phyloP scores from a whole-genome alignment of 1,140 invertebrate genomes.

The Acromyrmex charruanus region DNA sequence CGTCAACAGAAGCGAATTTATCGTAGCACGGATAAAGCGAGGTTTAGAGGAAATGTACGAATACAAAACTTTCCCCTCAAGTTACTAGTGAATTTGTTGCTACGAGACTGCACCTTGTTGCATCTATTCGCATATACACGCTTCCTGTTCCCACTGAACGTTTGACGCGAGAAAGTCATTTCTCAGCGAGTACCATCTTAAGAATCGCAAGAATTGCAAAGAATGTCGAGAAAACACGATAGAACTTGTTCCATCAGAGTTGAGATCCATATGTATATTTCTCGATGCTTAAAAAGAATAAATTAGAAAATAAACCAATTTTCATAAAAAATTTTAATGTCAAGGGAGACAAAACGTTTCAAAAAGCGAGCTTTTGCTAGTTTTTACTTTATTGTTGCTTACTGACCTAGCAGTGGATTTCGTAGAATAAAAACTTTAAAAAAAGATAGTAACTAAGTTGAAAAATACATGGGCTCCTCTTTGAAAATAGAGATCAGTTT shows the following conservation, averaged over 20 bases:
- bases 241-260: not conserved
- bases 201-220: not conserved
- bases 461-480: constrained; percentile 8
- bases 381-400: constrained; percentile 20
- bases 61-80: constrained; percentile 80
- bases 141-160: constrained; percentile 11
- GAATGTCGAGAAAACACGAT: not conserved
- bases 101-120: constrained; percentile 74
- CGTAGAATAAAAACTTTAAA: constrained; percentile 11
- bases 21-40: constrained; percentile 71
- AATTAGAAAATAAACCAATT: not conserved
- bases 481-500: constrained; percentile 36
- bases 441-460: constrained; percentile 32
- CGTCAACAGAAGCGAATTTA: constrained; percentile 83
- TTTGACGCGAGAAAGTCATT: constrained; percentile 49
- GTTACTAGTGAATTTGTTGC: constrained; percentile 58
- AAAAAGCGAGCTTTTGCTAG: not conserved
- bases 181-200: constrained; percentile 6
- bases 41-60: constrained; percentile 73
- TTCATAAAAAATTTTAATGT: constrained; percentile 4
- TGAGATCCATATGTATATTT: not conserved
- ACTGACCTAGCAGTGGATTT: not conserved
- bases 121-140: constrained; percentile 57
- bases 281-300: not conserved
- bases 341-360: not conserved